Percentiles rank a stretch among this genome's conserved stretches.
phyloP scores from a whole-genome alignment of 2,888 invertebrate species.

The Lathronympha strigana region DNA sequence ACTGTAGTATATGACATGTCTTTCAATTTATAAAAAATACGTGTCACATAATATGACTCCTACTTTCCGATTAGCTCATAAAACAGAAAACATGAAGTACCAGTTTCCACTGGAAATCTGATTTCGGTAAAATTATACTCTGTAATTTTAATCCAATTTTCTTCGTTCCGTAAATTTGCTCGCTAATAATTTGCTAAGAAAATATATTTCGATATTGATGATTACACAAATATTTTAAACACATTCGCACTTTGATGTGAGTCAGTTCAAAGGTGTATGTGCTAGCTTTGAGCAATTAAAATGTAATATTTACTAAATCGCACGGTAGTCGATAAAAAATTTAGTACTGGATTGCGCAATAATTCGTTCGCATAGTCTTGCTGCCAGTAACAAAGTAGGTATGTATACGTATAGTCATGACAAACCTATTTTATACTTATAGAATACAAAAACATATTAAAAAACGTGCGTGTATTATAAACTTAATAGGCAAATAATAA shows the following conservation, averaged over 20 bases:
- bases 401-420: too few species aligned
- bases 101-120: not conserved
- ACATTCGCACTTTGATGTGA: conserved; percentile 33
- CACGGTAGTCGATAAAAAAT: conserved; percentile 24
- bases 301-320: conserved; percentile 30
- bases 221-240: conserved; percentile 27
- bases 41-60: too few species aligned
- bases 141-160: conserved; percentile 11
- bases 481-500: too few species aligned
- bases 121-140: not conserved
- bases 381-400: not conserved
- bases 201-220: conserved; percentile 34
- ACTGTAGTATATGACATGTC: too few species aligned
- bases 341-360: conserved; percentile 13
- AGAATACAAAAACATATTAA: too few species aligned
- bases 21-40: too few species aligned
- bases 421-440: too few species aligned
- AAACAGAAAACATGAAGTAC: too few species aligned
- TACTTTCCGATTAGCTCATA: too few species aligned
- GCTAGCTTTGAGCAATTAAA: conserved; percentile 33
- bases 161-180: conserved; percentile 8
- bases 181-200: conserved; percentile 21
- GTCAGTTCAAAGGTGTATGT: conserved; percentile 30
- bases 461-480: too few species aligned
- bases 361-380: not conserved